Evolutionary conservation across 2,888 invertebrate species (phyloP).

Genomic region (Mythimna lalbum): DNA sequence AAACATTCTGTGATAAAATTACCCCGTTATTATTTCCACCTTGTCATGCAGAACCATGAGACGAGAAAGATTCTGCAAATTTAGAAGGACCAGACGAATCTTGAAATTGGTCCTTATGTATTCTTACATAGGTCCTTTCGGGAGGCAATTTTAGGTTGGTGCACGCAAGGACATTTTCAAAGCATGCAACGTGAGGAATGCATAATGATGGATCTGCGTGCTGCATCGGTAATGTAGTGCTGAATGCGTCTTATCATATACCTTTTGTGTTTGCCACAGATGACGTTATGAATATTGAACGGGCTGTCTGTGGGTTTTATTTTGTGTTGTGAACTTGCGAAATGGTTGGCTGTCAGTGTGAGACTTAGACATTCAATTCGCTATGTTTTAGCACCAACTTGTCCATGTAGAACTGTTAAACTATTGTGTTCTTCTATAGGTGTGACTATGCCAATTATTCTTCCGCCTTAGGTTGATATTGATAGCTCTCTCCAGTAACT

Average conservation of each 20-base stretch:
- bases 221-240: slow-evolving; percentile 77
- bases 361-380: slow-evolving; percentile 33
- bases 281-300: slow-evolving; percentile 75
- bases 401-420: slow-evolving; percentile 8
- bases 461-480: not conserved
- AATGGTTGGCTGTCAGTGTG: slow-evolving; percentile 38
- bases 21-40: slow-evolving; percentile 66
- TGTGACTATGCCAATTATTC: slow-evolving; percentile 3
- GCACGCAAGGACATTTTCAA: slow-evolving; percentile 77
- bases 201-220: slow-evolving; percentile 79
- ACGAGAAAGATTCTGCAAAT: slow-evolving; percentile 48
- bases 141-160: slow-evolving; percentile 43
- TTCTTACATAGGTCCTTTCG: slow-evolving; percentile 21
- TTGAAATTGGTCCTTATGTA: slow-evolving; percentile 47
- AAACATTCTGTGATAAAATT: slow-evolving; percentile 63
- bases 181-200: slow-evolving; percentile 73
- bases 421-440: slow-evolving; percentile 10
- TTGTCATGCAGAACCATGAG: slow-evolving; percentile 65
- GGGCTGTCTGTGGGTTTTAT: slow-evolving; percentile 57
- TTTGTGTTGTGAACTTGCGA: slow-evolving; percentile 60
- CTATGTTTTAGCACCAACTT: slow-evolving; percentile 11
- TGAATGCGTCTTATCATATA: slow-evolving; percentile 71
- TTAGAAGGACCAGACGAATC: slow-evolving; percentile 8
- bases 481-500: not conserved
- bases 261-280: slow-evolving; percentile 70